Conservation (phyloP, 1,140 invertebrate species). For the Ceratosolen solmsi region DNA sequence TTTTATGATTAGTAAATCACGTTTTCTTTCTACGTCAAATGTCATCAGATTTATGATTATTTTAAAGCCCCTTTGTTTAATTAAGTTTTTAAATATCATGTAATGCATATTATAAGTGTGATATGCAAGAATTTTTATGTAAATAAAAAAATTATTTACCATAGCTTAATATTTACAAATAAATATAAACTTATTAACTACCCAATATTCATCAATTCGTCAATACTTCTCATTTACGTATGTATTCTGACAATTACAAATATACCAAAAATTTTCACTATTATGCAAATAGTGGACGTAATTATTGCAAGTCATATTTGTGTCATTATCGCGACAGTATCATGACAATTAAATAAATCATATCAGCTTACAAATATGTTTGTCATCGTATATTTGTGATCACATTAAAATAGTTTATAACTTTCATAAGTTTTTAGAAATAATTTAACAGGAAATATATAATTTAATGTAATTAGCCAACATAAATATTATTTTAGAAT, state of each 20-base stretch:
- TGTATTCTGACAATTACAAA: not conserved
- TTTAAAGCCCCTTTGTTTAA: too few species aligned
- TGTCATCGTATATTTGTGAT: not conserved
- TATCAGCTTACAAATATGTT: not conserved
- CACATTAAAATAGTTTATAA: not conserved
- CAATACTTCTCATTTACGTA: slow-evolving; percentile 1
- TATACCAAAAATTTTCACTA: slow-evolving; percentile 33
- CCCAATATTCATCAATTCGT: too few species aligned
- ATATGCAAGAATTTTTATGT: too few species aligned
- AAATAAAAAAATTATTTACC: too few species aligned
- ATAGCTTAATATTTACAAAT: too few species aligned
- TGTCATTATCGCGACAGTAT: not conserved
- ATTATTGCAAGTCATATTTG: slow-evolving; percentile 5
- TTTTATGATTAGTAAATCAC: too few species aligned
- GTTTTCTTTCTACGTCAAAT: too few species aligned
- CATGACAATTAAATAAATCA: not conserved
- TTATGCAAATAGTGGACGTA: slow-evolving; percentile 18
- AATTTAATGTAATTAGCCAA: slow-evolving; percentile 4
- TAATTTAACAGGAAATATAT: slow-evolving; percentile 28
- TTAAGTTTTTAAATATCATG: too few species aligned
- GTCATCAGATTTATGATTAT: too few species aligned
- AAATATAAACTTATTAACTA: too few species aligned
- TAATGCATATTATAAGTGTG: too few species aligned
- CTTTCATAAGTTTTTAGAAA: slow-evolving; percentile 19
- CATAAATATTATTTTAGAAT: slow-evolving; percentile 5